These are phyloP conservation scores for Drosophila testacea DNA, from an alignment of 2,888 invertebrate species.

Conservation along the genomic window DNA sequence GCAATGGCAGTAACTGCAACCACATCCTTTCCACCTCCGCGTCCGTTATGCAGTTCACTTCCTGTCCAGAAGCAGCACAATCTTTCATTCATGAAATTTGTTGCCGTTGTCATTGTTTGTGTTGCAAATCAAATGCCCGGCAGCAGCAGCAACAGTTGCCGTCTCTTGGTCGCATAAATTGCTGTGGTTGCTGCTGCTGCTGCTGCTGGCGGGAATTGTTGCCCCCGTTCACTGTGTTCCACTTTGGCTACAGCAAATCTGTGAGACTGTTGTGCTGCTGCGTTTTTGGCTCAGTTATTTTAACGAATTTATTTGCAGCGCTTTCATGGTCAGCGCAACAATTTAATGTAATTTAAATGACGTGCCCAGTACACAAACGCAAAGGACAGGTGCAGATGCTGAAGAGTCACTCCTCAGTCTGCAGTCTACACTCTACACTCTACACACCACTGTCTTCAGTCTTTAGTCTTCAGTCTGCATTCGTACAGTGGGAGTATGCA, in stretches of 20 bases:
- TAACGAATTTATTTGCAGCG: conserved; percentile 81
- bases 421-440: conserved; percentile 24
- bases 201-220: conserved; percentile 64
- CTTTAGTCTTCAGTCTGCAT: conserved; percentile 24
- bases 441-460: conserved; percentile 17
- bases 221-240: conserved; percentile 65
- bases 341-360: conserved; percentile 84
- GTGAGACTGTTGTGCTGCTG: conserved; percentile 48
- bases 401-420: conserved; percentile 42
- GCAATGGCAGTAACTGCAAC: conserved; percentile 53
- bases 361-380: conserved; percentile 77
- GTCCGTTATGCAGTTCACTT: conserved; percentile 79
- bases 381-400: conserved; percentile 68
- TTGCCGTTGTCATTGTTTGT: conserved; percentile 83
- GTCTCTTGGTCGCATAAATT: conserved; percentile 68
- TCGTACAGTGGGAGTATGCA: conserved; percentile 73
- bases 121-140: conserved; percentile 80
- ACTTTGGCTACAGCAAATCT: conserved; percentile 73
- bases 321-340: conserved; percentile 83
- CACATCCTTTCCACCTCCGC: conserved; percentile 82
- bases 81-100: conserved; percentile 81
- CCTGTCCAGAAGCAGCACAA: conserved; percentile 72
- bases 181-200: conserved; percentile 37
- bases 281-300: conserved; percentile 78
- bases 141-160: conserved; percentile 55